phyloP scores from a whole-genome alignment of 2,888 invertebrate genomes.

The Rhorus exstirpatorius region DNA sequence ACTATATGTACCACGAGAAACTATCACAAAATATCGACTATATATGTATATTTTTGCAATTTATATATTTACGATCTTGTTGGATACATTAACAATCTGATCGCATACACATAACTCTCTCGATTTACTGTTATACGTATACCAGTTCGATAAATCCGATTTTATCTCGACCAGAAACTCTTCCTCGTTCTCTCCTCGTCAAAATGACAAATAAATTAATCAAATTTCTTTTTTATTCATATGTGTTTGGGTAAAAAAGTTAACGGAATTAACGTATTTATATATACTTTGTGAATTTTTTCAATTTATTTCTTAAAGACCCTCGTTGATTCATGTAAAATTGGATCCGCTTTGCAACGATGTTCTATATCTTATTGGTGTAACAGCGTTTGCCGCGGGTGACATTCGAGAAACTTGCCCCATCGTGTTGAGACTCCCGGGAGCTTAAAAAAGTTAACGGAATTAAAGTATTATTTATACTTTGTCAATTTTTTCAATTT shows the following conservation, averaged over 20 bases:
- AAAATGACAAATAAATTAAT: not conserved
- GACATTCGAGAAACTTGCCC: no score
- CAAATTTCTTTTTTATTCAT: not conserved
- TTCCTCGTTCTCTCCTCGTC: not conserved
- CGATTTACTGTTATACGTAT: constrained; percentile 22
- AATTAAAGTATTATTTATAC: no score
- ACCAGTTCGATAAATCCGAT: constrained; percentile 30
- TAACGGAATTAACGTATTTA: no score
- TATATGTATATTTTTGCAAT: constrained; percentile 31
- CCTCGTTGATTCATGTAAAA: not conserved
- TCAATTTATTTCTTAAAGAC: not conserved
- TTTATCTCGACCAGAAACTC: not conserved
- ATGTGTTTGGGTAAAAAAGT: no score
- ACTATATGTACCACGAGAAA: constrained; percentile 44
- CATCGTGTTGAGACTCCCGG: no score
- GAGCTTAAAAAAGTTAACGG: no score
- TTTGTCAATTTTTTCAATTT: no score
- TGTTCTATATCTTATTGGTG: no score
- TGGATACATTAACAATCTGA: constrained; percentile 31
- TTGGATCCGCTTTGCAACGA: not conserved
- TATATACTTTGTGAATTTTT: no score
- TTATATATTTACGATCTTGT: constrained; percentile 47
- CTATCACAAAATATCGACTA: constrained; percentile 40
- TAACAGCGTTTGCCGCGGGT: no score
- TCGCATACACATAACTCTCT: constrained; percentile 12